A percentile compares a stretch with the other conserved stretches of the same genome.
Conservation (phyloP, 2,113 vertebrate species). For the Cololabis saira region DNA sequence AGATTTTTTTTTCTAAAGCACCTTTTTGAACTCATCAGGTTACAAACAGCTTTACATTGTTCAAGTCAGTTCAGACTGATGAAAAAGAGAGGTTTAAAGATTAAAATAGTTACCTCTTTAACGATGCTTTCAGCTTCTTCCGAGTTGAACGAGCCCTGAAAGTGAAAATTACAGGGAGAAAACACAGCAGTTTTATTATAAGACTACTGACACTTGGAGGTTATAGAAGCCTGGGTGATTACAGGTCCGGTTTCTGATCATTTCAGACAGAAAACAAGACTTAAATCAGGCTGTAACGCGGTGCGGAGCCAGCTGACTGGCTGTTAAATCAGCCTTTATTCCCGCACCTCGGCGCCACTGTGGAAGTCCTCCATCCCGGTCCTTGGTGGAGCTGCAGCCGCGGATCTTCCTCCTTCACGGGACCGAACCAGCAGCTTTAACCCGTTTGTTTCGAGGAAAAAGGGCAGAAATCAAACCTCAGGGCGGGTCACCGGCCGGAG, state of each 20-base stretch:
- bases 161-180: background rate
- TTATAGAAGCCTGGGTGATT: too few relatives aligned
- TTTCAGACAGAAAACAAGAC: too few relatives aligned
- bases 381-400: fast-evolving
- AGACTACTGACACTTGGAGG: too few relatives aligned
- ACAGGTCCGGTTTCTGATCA: too few relatives aligned
- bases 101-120: slow-evolving; percentile 78
- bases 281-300: too few relatives aligned
- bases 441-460: background rate
- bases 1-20: too few relatives aligned
- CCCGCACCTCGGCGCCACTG: slow-evolving; percentile 63
- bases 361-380: slow-evolving; percentile 77
- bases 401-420: fast-evolving
- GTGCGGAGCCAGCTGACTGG: too few relatives aligned
- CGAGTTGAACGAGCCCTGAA: slow-evolving; percentile 76
- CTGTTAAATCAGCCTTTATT: too few relatives aligned
- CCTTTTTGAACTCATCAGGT: too few relatives aligned
- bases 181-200: background rate
- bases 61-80: too few relatives aligned
- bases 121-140: slow-evolving; percentile 77
- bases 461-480: background rate
- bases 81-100: too few relatives aligned
- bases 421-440: background rate
- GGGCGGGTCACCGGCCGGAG: background rate
- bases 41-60: too few relatives aligned